Base-by-base conservation (phyloP, 2,113 vertebrate species). In the Piprites chloris region DNA sequence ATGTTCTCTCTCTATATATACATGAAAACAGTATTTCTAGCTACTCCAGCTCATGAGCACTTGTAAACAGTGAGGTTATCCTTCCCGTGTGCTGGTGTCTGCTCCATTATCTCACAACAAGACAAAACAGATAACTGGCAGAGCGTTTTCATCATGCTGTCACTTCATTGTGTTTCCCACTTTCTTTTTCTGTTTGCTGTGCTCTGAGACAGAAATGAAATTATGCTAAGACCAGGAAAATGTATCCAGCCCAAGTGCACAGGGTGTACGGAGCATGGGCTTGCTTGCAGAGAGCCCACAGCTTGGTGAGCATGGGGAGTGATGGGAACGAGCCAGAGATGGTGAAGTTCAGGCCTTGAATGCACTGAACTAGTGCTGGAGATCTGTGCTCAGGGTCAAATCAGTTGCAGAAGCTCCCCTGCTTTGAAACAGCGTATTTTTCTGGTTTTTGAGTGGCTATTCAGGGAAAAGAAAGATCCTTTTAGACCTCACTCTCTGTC, bases 111-210 rank as follows among this genome's bases (percentile, higher is more conserved):
- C 96, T 97, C 46, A 72, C 85, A 97, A 90, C 67, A 93, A 97
- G 98, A 97, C 96, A 97, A 96, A 97, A 93, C 86, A 95, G 96
- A 98, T 97, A 97, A 95, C 81, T 18, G 1, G 85, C 84, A 26
- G 42, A 90, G 87, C 37, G 9, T 97, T 96, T 97, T 97, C 96
- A 98, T 98, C 97, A 95, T 93, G 91, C 95, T 98, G 97, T 97
- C 97, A 96, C 91, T 97, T 87, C 4, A n/a, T 94, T 44, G 37
- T 89, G 94, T 96, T 98, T 96, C 94, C 88, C 87, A 52, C 85
- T 95, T 92, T 63, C 84, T 95, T 96, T 86, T 93, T 82, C 46
- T 90, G 16, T 90, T 97, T 93, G 47, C 84, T 78, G 35, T 69
- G 87, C 73, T 91, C 89, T 79, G 68, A 97, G 91, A 85, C 76